Evolutionary conservation across 92 coral and sea anemone species (phyloP).

Genomic region (Paragorgia papillata): DNA sequence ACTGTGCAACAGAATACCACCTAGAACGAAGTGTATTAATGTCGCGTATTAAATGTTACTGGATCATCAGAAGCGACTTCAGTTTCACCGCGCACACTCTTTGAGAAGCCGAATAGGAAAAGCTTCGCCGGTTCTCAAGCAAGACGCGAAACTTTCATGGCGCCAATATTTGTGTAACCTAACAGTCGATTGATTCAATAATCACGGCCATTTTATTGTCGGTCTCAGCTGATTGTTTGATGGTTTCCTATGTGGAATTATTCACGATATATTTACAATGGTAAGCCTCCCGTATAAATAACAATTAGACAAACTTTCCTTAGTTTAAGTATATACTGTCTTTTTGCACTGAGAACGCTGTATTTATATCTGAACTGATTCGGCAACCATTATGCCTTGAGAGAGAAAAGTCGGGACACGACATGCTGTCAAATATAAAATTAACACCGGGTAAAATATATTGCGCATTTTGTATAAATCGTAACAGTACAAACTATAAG

Average conservation of each 20-base stretch:
- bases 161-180: too few species aligned
- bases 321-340: neutral
- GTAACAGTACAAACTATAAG: too few species aligned
- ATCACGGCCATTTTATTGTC: constrained; percentile 11
- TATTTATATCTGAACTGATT: too few species aligned
- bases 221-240: constrained; percentile 26
- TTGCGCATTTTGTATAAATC: too few species aligned
- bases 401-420: too few species aligned
- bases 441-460: too few species aligned
- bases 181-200: neutral
- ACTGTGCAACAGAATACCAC: constrained; percentile 36
- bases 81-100: constrained; percentile 18
- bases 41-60: constrained; percentile 41
- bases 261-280: constrained; percentile 30
- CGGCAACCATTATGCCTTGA: too few species aligned
- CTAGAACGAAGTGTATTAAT: constrained; percentile 22
- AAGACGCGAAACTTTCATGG: too few species aligned
- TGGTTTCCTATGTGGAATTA: constrained; percentile 21
- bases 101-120: neutral
- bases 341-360: too few species aligned
- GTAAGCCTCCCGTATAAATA: constrained; percentile 31
- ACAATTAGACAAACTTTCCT: neutral
- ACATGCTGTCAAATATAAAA: too few species aligned
- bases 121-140: neutral
- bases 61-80: constrained; percentile 18